Evolutionary conservation across 2,888 invertebrate species (phyloP).

Genomic region (Galeopsomyia nigrocyanea): DNA sequence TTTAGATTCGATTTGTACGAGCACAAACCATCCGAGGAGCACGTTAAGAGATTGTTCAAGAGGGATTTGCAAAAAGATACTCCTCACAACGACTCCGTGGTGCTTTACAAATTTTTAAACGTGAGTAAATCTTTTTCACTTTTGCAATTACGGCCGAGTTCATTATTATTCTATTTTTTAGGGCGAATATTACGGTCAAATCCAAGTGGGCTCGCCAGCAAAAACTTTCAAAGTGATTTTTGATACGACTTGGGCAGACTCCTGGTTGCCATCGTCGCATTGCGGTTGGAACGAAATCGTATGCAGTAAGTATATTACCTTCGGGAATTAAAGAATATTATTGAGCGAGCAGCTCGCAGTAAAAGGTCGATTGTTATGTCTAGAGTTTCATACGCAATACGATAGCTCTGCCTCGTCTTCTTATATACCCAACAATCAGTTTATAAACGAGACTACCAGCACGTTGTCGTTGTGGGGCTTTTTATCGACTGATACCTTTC

Average conservation of each 20-base stretch:
- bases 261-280: constrained; percentile 69
- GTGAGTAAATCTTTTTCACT: constrained; percentile 46
- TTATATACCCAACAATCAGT: constrained; percentile 75
- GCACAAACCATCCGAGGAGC: neutral
- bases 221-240: constrained; percentile 69
- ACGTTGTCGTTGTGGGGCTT: constrained; percentile 76
- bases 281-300: constrained; percentile 66
- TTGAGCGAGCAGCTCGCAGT: neutral
- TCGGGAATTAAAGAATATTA: neutral
- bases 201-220: constrained; percentile 69
- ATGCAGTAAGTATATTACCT: constrained; percentile 68
- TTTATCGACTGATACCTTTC: constrained; percentile 76
- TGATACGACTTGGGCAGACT: constrained; percentile 70
- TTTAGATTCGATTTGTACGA: constrained; percentile 37
- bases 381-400: constrained; percentile 79
- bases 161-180: constrained; percentile 49
- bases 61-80: neutral
- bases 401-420: constrained; percentile 77
- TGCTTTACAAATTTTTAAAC: constrained; percentile 55
- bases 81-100: constrained; percentile 46
- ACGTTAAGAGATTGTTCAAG: no score
- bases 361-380: neutral
- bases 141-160: no score
- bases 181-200: constrained; percentile 70
- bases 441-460: constrained; percentile 72